Evolutionary conservation across 2,113 vertebrate species (phyloP).

Genomic region (Ailuropoda melanoleuca): DNA sequence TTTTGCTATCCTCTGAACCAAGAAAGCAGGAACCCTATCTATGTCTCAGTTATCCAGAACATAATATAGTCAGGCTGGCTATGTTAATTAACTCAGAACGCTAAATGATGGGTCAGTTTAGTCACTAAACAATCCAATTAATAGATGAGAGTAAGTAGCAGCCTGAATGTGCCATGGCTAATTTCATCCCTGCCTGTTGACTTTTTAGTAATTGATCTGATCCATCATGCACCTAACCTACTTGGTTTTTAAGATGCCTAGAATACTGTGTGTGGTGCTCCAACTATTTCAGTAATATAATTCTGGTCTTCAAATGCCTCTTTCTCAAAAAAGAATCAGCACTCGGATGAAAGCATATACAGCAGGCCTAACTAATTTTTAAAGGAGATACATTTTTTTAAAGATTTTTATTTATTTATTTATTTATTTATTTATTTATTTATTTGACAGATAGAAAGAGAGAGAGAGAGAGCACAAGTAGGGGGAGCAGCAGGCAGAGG

Average conservation of each 20-base stretch:
- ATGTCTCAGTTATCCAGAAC: not conserved
- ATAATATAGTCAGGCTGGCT: not conserved
- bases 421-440: too few species aligned
- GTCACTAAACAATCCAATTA: not conserved
- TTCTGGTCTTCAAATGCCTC: not conserved
- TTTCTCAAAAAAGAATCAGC: not conserved
- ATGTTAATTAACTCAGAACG: not conserved
- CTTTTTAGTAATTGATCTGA: not conserved
- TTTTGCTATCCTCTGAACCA: not conserved
- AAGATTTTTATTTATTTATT: too few species aligned
- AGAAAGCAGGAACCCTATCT: not conserved
- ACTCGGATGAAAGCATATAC: not conserved
- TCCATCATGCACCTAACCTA: not conserved
- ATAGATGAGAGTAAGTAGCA: constrained; percentile 17
- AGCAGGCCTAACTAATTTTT: not conserved
- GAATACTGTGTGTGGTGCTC: not conserved
- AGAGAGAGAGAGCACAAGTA: too few species aligned
- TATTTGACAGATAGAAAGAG: too few species aligned
- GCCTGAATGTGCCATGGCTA: not conserved
- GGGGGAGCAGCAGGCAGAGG: too few species aligned
- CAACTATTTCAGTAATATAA: not conserved
- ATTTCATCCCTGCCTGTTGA: not conserved
- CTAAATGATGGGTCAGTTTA: not conserved
- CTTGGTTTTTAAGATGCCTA: not conserved
- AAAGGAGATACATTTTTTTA: not conserved